Percentiles rank a stretch among this genome's conserved stretches.
These are phyloP conservation scores for Heliconius nattereri DNA, from an alignment of 1,140 invertebrate species.

Conservation along the genomic window DNA sequence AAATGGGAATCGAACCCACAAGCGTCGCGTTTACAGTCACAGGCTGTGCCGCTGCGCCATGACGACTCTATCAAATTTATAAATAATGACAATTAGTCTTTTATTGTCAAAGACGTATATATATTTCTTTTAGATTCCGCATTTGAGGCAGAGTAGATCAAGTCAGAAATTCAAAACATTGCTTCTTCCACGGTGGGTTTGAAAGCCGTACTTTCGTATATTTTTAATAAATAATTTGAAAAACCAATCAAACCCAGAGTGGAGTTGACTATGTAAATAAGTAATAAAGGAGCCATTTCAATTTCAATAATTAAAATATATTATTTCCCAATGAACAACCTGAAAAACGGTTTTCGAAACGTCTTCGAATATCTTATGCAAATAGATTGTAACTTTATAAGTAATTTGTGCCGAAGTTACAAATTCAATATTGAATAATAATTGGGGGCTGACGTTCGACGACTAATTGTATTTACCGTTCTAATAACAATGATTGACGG, in stretches of 20 bases:
- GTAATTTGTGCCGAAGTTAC: constrained; percentile 30
- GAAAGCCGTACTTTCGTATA: too few species aligned
- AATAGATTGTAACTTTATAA: constrained; percentile 24
- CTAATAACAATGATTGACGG: constrained; percentile 23
- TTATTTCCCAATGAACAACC: not conserved
- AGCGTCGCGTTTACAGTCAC: too few species aligned
- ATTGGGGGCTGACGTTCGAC: constrained; percentile 28
- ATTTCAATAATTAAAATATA: constrained; percentile 13
- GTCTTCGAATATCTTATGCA: constrained; percentile 28
- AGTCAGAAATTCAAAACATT: too few species aligned
- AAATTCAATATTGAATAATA: constrained; percentile 37
- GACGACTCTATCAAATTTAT: too few species aligned
- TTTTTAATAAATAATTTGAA: too few species aligned
- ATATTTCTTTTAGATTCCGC: too few species aligned
- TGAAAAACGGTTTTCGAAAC: not conserved
- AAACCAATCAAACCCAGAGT: not conserved
- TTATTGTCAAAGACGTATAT: too few species aligned
- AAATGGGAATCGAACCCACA: too few species aligned
- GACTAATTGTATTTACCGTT: constrained; percentile 27
- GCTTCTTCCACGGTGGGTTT: too few species aligned
- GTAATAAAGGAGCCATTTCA: constrained; percentile 1
- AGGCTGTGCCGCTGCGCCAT: too few species aligned
- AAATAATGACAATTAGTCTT: too few species aligned
- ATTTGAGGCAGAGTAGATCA: too few species aligned
- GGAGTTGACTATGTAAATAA: not conserved